Conservation (phyloP, 2,797 vertebrate genomes). For the Microctenopoma stevenorrisi region DNA sequence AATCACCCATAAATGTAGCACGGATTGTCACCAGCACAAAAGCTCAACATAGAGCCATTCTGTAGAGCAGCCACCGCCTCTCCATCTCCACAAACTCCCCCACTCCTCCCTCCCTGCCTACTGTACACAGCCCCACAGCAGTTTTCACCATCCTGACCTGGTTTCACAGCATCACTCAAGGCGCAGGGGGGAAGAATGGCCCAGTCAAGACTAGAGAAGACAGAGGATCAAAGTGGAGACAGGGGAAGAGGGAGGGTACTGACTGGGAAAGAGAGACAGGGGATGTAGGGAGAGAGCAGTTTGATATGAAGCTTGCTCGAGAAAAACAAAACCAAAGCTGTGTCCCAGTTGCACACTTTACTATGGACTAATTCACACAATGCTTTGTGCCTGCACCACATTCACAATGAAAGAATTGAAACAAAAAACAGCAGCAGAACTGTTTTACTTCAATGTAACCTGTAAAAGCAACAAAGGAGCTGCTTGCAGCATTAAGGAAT, state of each 20-base stretch:
- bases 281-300: conserved; percentile 15
- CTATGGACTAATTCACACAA: background rate
- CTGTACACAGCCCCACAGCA: conserved; percentile 56
- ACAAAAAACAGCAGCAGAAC: background rate
- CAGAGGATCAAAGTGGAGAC: conserved; percentile 13
- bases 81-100: background rate
- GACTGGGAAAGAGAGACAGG: conserved; percentile 21
- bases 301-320: conserved; percentile 33
- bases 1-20: conserved; percentile 49
- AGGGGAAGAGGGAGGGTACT: background rate
- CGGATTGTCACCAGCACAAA: conserved; percentile 35
- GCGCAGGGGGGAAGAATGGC: conserved; percentile 35
- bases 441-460: conserved; percentile 1
- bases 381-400: background rate
- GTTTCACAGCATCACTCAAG: conserved; percentile 67
- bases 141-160: conserved; percentile 68
- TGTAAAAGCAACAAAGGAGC: conserved; percentile 1
- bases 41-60: conserved; percentile 30
- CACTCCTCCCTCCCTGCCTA: conserved; percentile 44
- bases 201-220: conserved; percentile 44
- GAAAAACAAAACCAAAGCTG: conserved; percentile 43
- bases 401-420: background rate
- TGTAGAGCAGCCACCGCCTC: conserved; percentile 11
- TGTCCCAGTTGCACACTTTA: conserved; percentile 37
- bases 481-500: conserved; percentile 9